Percentiles rank a stretch among this genome's conserved stretches.
These are phyloP conservation scores for Sphyrna mokarran DNA, from an alignment of 2,113 vertebrate genomes.

Conservation along the genomic window DNA sequence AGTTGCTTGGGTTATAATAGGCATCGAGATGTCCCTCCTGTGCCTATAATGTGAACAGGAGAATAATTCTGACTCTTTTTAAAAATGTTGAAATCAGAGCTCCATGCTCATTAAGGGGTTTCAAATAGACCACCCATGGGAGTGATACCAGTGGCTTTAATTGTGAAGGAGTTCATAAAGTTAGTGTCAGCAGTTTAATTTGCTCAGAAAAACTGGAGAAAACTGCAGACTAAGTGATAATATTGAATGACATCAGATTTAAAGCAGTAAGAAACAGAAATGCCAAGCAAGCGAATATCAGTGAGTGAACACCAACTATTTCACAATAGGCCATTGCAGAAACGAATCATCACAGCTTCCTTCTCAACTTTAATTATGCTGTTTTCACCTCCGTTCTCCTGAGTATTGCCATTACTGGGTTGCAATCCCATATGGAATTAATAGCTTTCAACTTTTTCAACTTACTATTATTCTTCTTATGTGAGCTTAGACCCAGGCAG, in stretches of 20 bases:
- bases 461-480: background rate
- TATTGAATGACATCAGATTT: background rate
- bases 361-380: background rate
- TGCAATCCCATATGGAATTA: background rate
- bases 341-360: background rate
- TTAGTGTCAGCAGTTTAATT: constrained; percentile 13
- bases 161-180: constrained; percentile 10
- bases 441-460: background rate
- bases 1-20: background rate
- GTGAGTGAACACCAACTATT: background rate
- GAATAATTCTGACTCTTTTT: constrained; percentile 13
- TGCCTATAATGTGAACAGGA: background rate
- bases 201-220: background rate
- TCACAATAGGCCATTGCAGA: background rate
- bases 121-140: background rate
- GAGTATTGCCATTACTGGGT: background rate
- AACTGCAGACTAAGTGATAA: background rate
- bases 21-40: background rate
- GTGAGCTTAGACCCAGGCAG: background rate
- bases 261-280: background rate
- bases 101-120: background rate
- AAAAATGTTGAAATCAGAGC: constrained; percentile 3
- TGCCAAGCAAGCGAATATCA: background rate
- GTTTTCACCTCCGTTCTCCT: background rate
- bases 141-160: background rate